A percentile compares a stretch with the other conserved stretches of the same genome.
These are phyloP conservation scores for Sciurus carolinensis DNA, from an alignment of 2,797 vertebrate genomes.

Conservation along the genomic window DNA sequence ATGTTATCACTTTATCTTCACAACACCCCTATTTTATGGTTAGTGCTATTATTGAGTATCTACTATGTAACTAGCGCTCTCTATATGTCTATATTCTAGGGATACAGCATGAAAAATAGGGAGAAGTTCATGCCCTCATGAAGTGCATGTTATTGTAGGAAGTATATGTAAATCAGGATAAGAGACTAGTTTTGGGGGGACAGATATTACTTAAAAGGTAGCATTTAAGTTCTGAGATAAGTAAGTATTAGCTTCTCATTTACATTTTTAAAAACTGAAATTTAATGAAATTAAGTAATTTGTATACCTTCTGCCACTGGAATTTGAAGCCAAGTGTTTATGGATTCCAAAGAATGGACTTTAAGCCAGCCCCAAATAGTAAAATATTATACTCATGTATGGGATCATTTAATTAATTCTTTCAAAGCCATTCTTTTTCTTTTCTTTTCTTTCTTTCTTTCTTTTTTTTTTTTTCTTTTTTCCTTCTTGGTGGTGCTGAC, in stretches of 20 bases:
- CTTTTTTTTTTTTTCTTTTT: too few species aligned
- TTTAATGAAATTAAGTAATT: constrained; percentile 10
- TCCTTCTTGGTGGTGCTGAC: too few species aligned
- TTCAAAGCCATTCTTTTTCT: neutral
- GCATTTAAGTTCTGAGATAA: constrained; percentile 30
- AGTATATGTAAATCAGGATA: too few species aligned
- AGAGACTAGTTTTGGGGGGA: too few species aligned
- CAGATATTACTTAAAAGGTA: neutral
- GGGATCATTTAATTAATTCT: constrained; percentile 7
- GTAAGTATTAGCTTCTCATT: neutral
- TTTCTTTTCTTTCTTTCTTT: too few species aligned
- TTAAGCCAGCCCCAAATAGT: constrained; percentile 9
- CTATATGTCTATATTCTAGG: neutral
- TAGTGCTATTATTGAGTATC: neutral
- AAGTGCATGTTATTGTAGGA: neutral
- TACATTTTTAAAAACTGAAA: neutral
- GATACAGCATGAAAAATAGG: neutral
- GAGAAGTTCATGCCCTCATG: neutral
- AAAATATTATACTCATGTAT: constrained; percentile 8
- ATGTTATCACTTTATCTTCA: neutral
- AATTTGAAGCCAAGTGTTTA: constrained; percentile 40
- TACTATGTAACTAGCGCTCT: neutral
- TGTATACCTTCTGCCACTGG: neutral
- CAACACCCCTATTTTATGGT: neutral
- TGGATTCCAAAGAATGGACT: neutral